Evolutionary conservation across 2,888 invertebrate genomes (phyloP).

Genomic region (Lycia hirtaria): DNA sequence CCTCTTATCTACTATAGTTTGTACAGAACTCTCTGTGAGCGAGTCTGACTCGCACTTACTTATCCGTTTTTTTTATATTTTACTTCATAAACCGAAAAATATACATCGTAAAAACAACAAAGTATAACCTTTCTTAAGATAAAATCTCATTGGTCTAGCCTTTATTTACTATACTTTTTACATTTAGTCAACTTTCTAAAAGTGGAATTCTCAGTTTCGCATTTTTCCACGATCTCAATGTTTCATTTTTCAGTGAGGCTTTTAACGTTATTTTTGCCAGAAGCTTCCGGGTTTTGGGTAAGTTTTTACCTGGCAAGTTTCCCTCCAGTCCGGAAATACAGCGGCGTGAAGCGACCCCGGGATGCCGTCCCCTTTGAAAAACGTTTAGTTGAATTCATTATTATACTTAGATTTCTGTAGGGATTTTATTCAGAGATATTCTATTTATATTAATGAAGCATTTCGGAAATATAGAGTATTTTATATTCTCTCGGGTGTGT

Average conservation of each 20-base stretch:
- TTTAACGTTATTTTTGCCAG: conserved; percentile 24
- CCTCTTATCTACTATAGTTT: too few relatives aligned
- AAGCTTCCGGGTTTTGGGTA: conserved; percentile 12
- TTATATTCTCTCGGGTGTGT: neutral
- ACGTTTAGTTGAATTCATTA: conserved; percentile 15
- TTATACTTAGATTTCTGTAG: conserved; percentile 7
- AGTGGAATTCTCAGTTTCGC: neutral
- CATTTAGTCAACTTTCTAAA: too few relatives aligned
- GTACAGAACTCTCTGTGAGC: too few relatives aligned
- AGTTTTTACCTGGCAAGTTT: conserved; percentile 22
- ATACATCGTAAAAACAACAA: too few relatives aligned
- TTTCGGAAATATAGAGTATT: neutral
- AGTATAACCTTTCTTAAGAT: too few relatives aligned
- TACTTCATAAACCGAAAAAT: too few relatives aligned
- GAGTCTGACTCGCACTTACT: too few relatives aligned
- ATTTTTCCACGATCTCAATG: conserved; percentile 2
- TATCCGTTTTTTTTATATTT: too few relatives aligned
- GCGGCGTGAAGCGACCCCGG: conserved; percentile 9
- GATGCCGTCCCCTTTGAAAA: conserved; percentile 16
- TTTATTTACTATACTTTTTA: too few relatives aligned
- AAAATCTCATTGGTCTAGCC: too few relatives aligned
- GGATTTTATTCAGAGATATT: conserved; percentile 7
- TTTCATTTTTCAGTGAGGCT: conserved; percentile 11
- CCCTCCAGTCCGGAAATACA: conserved; percentile 21
- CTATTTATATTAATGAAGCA: conserved; percentile 10